These are phyloP conservation scores for Amphipyra tragopoginis DNA, from an alignment of 2,888 invertebrate genomes.

Conservation along the genomic window DNA sequence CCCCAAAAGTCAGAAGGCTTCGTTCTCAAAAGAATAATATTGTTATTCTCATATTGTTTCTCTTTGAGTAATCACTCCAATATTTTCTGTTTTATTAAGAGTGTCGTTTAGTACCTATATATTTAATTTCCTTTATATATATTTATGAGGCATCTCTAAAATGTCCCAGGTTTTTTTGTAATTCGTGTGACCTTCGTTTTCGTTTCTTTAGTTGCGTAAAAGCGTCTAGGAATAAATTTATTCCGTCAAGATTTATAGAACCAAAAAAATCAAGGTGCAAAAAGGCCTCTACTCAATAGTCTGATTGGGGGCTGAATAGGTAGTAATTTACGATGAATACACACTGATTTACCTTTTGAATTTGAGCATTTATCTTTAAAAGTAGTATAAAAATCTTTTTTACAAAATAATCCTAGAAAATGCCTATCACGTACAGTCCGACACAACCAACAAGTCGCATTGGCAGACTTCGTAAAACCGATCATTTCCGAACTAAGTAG, in stretches of 20 bases:
- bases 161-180: not conserved
- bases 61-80: slow-evolving; percentile 37
- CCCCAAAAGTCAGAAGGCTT: slow-evolving; percentile 10
- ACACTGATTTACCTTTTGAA: slow-evolving; percentile 28
- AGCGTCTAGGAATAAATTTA: slow-evolving; percentile 1
- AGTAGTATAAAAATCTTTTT: not conserved
- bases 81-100: slow-evolving; percentile 11
- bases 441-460: no score
- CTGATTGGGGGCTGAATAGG: slow-evolving; percentile 23
- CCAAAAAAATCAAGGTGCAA: slow-evolving; percentile 1
- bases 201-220: not conserved
- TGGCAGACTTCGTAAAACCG: no score
- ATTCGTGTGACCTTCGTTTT: not conserved
- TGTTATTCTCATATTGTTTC: slow-evolving; percentile 10
- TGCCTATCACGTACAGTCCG: no score
- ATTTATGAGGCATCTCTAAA: no score
- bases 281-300: not conserved
- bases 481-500: no score
- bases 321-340: slow-evolving; percentile 14
- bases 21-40: slow-evolving; percentile 7
- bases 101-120: not conserved
- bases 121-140: slow-evolving; percentile 12
- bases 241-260: not conserved
- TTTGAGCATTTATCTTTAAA: slow-evolving; percentile 16
- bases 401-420: slow-evolving; percentile 18